A percentile compares a stretch with the other conserved stretches of the same genome.
phyloP scores from a whole-genome alignment of 2,888 invertebrate species.

The Panzeria rudis region DNA sequence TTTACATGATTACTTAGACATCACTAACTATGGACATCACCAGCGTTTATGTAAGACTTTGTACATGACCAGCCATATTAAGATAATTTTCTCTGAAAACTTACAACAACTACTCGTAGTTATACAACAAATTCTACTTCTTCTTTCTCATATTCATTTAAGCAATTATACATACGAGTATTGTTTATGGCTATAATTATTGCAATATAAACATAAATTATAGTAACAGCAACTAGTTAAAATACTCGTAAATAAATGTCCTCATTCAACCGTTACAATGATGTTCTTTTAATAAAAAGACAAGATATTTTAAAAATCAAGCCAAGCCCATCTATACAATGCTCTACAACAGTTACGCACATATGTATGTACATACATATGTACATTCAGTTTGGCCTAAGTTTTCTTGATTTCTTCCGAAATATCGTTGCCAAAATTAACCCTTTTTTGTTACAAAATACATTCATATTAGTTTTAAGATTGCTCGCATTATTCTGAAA shows the following conservation, averaged over 20 bases:
- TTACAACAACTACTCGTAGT: background rate
- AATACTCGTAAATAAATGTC: conserved; percentile 49
- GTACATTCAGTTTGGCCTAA: background rate
- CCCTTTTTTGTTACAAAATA: background rate
- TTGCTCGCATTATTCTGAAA: too few relatives aligned
- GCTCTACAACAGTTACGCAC: background rate
- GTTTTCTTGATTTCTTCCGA: background rate
- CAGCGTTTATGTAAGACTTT: conserved; percentile 4
- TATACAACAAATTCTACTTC: background rate
- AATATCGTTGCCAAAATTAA: too few relatives aligned
- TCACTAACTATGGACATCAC: conserved; percentile 26
- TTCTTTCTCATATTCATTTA: background rate
- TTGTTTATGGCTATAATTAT: conserved; percentile 62
- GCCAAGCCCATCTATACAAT: background rate
- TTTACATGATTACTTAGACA: conserved; percentile 51
- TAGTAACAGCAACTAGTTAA: conserved; percentile 42
- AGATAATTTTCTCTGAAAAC: conserved; percentile 32
- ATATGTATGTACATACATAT: background rate
- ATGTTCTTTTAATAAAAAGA: conserved; percentile 41
- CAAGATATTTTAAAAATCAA: conserved; percentile 1
- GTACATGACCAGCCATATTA: conserved; percentile 38
- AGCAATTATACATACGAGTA: conserved; percentile 14
- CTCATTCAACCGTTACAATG: conserved; percentile 64
- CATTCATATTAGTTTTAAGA: background rate
- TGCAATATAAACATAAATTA: conserved; percentile 45